A percentile compares a stretch with the other conserved stretches of the same genome.
Evolutionary conservation across 2,797 vertebrate species (phyloP).

Genomic region (Mormyrops attenuatus): DNA sequence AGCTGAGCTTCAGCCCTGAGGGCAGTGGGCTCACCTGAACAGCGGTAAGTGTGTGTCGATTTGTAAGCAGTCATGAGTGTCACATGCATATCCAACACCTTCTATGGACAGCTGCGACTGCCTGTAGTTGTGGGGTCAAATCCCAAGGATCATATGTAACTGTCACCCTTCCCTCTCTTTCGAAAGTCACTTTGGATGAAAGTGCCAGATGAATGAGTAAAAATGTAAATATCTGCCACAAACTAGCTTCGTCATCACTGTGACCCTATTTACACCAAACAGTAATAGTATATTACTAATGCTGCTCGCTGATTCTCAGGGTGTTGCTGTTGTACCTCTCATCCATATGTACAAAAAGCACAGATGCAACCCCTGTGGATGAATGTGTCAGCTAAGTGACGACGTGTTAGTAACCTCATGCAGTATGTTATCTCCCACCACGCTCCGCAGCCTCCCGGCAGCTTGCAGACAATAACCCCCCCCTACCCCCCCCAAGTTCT

Average conservation of each 20-base stretch:
- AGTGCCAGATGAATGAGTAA: neutral
- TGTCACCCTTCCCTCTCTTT: neutral
- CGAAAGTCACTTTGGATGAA: neutral
- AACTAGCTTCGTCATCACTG: neutral
- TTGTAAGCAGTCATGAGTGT: neutral
- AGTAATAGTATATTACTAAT: neutral
- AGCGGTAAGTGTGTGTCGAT: neutral
- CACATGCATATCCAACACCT: neutral
- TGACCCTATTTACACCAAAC: neutral
- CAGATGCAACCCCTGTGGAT: neutral
- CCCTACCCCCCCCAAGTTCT: neutral
- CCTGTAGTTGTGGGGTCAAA: neutral
- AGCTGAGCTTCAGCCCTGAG: neutral
- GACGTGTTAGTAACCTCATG: neutral
- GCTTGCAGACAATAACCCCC: neutral
- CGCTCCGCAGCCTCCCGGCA: neutral
- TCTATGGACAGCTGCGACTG: neutral
- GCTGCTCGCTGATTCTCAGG: neutral
- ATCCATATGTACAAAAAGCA: neutral
- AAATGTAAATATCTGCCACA: neutral
- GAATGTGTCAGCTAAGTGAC: neutral
- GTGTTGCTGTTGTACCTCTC: neutral
- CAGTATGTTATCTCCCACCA: neutral
- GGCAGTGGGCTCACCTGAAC: neutral
- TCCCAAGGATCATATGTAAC: neutral